phyloP scores from a whole-genome alignment of 2,888 invertebrate species.

The Drosophila phalerata region DNA sequence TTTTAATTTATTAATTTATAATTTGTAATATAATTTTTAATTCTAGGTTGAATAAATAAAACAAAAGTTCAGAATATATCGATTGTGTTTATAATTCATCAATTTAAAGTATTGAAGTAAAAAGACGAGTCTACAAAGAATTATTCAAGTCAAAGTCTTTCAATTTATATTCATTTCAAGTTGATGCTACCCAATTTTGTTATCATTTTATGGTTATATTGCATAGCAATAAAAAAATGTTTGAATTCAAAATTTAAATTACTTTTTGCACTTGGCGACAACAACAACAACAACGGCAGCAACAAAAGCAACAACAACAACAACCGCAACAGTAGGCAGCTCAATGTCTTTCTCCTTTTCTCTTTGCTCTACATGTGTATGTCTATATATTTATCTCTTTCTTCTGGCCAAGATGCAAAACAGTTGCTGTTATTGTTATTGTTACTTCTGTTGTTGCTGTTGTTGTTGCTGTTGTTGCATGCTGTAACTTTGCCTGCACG shows the following conservation, averaged over 20 bases:
- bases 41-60: no score
- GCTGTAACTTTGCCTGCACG: conserved; percentile 35
- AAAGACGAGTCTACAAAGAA: no score
- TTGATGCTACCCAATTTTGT: neutral
- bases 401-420: conserved; percentile 50
- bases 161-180: no score
- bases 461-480: conserved; percentile 19
- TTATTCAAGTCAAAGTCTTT: no score
- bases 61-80: no score
- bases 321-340: conserved; percentile 20
- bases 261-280: conserved; percentile 40
- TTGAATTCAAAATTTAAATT: conserved; percentile 44
- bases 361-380: neutral
- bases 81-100: no score
- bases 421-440: conserved; percentile 42
- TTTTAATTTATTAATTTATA: no score
- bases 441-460: conserved; percentile 23
- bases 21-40: no score
- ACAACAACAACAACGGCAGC: conserved; percentile 1
- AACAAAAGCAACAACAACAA: no score
- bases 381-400: neutral
- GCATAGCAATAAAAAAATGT: conserved; percentile 14
- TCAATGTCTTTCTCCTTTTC: neutral
- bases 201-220: neutral
- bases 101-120: no score